Conservation (phyloP, 1,140 invertebrate species). For the Drosophila fuyamai region DNA sequence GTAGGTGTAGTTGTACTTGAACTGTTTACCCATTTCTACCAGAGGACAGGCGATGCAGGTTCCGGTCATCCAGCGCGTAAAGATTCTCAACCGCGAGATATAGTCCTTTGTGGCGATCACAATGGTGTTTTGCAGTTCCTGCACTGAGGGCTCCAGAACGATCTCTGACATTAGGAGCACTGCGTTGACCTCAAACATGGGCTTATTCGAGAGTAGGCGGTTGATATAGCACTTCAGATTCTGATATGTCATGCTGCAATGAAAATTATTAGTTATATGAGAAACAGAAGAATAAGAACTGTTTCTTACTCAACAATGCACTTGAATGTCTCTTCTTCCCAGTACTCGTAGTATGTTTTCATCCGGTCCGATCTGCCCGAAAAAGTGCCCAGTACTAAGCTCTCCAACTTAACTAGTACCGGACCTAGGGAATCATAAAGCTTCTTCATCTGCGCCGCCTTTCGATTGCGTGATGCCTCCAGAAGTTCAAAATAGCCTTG, state of each 20-base stretch:
- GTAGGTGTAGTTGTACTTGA: slow-evolving; percentile 88
- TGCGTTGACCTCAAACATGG: slow-evolving; percentile 92
- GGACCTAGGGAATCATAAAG: slow-evolving; percentile 91
- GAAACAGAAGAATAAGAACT: no score
- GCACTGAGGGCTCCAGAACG: slow-evolving; percentile 89
- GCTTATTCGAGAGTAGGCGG: slow-evolving; percentile 86
- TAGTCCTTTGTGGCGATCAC: slow-evolving; percentile 88
- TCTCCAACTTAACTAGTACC: slow-evolving; percentile 93
- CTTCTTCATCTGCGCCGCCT: slow-evolving; percentile 88
- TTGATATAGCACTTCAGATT: slow-evolving; percentile 90
- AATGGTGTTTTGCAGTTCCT: slow-evolving; percentile 91
- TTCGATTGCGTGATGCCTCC: slow-evolving; percentile 88
- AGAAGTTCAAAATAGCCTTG: slow-evolving; percentile 85
- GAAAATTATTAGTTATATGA: no score
- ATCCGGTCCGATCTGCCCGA: slow-evolving; percentile 88
- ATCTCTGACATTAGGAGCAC: slow-evolving; percentile 90
- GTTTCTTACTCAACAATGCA: slow-evolving; percentile 85
- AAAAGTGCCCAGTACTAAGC: slow-evolving; percentile 88
- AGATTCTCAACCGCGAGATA: slow-evolving; percentile 88
- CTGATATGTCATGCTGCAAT: slow-evolving; percentile 82
- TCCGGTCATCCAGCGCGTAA: slow-evolving; percentile 93
- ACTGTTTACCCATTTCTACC: slow-evolving; percentile 85
- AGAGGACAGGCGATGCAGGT: slow-evolving; percentile 90
- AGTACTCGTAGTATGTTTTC: slow-evolving; percentile 89
- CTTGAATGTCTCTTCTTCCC: slow-evolving; percentile 89